Evolutionary conservation across 2,888 invertebrate species (phyloP).

Genomic region (Leptinotarsa juncta): DNA sequence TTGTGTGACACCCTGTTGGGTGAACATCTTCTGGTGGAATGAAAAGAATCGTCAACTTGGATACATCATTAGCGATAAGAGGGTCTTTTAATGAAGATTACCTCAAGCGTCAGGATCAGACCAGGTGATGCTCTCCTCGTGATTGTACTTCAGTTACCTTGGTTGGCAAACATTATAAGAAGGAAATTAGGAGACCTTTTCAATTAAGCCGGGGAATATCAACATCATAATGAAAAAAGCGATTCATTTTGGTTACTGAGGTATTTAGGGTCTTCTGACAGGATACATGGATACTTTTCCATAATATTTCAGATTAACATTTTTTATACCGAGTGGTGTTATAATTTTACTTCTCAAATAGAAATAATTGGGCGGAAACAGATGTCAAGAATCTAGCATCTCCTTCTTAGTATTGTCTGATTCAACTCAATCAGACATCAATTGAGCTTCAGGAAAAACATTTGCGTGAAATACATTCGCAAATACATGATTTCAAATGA

Average conservation of each 20-base stretch:
- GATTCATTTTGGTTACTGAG: not conserved
- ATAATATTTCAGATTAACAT: too few relatives aligned
- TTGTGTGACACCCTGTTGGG: not conserved
- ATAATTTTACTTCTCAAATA: too few relatives aligned
- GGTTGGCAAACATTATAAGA: not conserved
- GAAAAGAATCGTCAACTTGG: slow-evolving; percentile 3
- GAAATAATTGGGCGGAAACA: too few relatives aligned
- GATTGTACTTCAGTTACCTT: not conserved
- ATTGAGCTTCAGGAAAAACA: too few relatives aligned
- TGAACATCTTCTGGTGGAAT: not conserved
- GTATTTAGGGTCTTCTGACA: not conserved
- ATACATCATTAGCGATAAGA: slow-evolving; percentile 6
- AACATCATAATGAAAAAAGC: not conserved
- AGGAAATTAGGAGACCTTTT: not conserved
- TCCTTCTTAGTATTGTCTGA: too few relatives aligned
- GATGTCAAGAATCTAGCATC: too few relatives aligned
- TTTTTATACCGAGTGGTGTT: too few relatives aligned
- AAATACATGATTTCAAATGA: too few relatives aligned
- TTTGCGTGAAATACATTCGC: too few relatives aligned
- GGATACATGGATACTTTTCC: too few relatives aligned
- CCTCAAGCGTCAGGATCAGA: not conserved
- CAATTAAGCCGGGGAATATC: not conserved
- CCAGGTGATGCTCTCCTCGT: slow-evolving; percentile 2
- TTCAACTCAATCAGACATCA: too few relatives aligned
- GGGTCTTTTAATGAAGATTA: not conserved